Base-by-base conservation (phyloP, 2,797 vertebrate genomes). In the Coranthus polyacanthus region DNA sequence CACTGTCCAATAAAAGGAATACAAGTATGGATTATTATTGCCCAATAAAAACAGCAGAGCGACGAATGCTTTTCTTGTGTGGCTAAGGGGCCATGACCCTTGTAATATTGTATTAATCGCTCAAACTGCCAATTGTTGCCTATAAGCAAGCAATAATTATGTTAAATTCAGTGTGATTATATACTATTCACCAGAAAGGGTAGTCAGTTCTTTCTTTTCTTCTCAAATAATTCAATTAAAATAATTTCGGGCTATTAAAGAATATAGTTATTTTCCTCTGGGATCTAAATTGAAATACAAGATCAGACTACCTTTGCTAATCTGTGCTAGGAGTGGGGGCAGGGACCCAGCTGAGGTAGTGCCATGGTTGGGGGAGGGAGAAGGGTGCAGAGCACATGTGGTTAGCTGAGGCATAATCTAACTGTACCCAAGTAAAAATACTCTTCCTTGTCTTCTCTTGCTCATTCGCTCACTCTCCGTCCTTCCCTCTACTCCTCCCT, bases 341-440 rank as follows among this genome's bases (percentile, higher is more conserved):
- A 85, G 89, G 89, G 86, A 83, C 72, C 77, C 75, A 80, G 78
- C 81, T 86, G 83, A 90, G 84, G 68, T 82, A 79, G 85, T 91
- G 82, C 87, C 83, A 88, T 78, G 79, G 83, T 54, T 88, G 85
- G 87, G 83, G 83, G 84, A 89, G 89, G 91, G 84, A 82, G 66
- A 75, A 75, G 55, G 63, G 78, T 78, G 77, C 67, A 80, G 60
- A 78, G 80, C 71, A 56, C 70, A 55, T 85, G 81, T 87, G 84
- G 78, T 76, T 77, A 78, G 77, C 72, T 70, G 68, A 88, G 81
- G 76, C 86, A 79, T 88, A 84, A 88, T 84, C 85, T 88, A 84
- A 92, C 91, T 88, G 89, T 91, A 89, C 88, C 79, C 86, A 88
- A 90, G 82, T 90, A 87, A 89, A 91, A 88, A 90, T 82, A 87